Conservation (phyloP, 2,113 vertebrate species). For the Chaetodon trifascialis region DNA sequence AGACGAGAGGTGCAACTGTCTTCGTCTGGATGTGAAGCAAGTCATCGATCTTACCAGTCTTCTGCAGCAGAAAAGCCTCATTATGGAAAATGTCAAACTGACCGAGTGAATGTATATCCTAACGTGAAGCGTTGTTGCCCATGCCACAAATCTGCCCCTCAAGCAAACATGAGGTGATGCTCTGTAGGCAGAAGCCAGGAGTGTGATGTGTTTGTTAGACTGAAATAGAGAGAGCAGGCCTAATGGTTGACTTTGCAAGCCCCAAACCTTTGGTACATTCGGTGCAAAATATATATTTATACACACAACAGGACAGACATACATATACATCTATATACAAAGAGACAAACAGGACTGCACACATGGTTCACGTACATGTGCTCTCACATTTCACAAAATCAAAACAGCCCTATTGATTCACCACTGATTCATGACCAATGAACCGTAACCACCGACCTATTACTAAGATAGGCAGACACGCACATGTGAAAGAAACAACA, state of each 20-base stretch:
- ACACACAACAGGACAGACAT: slow-evolving; percentile 79
- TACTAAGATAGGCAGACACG: slow-evolving; percentile 72
- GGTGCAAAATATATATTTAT: slow-evolving; percentile 84
- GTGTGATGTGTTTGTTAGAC: slow-evolving; percentile 58
- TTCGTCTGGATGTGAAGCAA: slow-evolving; percentile 44
- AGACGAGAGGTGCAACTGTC: slow-evolving; percentile 41
- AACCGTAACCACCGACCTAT: slow-evolving; percentile 60
- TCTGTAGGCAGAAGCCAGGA: slow-evolving; percentile 44
- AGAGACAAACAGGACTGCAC: slow-evolving; percentile 76
- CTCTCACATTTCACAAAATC: slow-evolving; percentile 69
- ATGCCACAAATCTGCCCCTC: slow-evolving; percentile 56
- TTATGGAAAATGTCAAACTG: slow-evolving; percentile 40
- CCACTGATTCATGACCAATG: slow-evolving; percentile 48
- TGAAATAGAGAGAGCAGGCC: slow-evolving; percentile 65
- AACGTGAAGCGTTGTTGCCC: slow-evolving; percentile 46
- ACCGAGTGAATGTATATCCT: slow-evolving; percentile 32
- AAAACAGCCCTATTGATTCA: slow-evolving; percentile 77
- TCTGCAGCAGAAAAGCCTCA: slow-evolving; percentile 61
- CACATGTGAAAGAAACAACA: slow-evolving; percentile 65
- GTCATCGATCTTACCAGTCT: slow-evolving; percentile 34
- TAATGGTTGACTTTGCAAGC: slow-evolving; percentile 77
- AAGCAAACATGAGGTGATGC: slow-evolving; percentile 50
- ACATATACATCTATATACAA: slow-evolving; percentile 82
- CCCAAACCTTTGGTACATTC: slow-evolving; percentile 84
- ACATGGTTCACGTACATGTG: slow-evolving; percentile 74